These are phyloP conservation scores for Latrodectus hesperus DNA, from an alignment of 2,888 invertebrate species.

Conservation along the genomic window DNA sequence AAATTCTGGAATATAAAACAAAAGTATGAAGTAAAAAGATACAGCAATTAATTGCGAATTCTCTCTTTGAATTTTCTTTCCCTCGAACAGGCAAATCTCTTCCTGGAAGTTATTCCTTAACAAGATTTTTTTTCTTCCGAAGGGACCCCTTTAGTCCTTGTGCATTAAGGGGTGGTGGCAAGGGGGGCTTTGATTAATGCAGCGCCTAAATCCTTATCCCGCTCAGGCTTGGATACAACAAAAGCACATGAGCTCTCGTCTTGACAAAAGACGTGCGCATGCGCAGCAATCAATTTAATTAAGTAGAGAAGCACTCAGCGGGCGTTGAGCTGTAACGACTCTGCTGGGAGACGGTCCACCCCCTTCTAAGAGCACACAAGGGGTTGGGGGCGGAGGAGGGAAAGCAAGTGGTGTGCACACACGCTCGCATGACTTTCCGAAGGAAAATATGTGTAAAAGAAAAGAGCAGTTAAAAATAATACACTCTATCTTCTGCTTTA, in stretches of 20 bases:
- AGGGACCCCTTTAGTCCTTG: background rate
- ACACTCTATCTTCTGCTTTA: background rate
- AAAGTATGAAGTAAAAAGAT: too few relatives aligned
- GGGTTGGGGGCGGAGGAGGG: background rate
- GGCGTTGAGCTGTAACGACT: slow-evolving; percentile 65
- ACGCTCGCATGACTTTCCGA: slow-evolving; percentile 27
- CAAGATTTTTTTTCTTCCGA: too few relatives aligned
- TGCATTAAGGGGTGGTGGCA: background rate
- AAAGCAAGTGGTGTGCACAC: slow-evolving; percentile 6
- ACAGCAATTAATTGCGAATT: too few relatives aligned
- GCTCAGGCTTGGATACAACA: slow-evolving; percentile 11
- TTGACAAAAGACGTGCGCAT: slow-evolving; percentile 58
- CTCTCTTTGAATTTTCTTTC: too few relatives aligned
- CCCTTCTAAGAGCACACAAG: slow-evolving; percentile 18
- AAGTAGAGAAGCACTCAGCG: slow-evolving; percentile 65
- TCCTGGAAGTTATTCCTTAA: too few relatives aligned
- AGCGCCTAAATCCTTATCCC: slow-evolving; percentile 33
- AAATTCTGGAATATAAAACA: too few relatives aligned
- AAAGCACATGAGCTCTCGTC: background rate
- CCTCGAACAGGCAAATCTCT: too few relatives aligned
- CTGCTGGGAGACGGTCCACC: slow-evolving; percentile 55
- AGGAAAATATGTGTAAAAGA: slow-evolving; percentile 8
- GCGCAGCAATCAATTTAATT: slow-evolving; percentile 62
- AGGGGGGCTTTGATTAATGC: slow-evolving; percentile 40
- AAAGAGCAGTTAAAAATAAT: background rate